These are phyloP conservation scores for Platygyra sinensis DNA, from an alignment of 64 coral and sea anemone species.

Conservation along the genomic window DNA sequence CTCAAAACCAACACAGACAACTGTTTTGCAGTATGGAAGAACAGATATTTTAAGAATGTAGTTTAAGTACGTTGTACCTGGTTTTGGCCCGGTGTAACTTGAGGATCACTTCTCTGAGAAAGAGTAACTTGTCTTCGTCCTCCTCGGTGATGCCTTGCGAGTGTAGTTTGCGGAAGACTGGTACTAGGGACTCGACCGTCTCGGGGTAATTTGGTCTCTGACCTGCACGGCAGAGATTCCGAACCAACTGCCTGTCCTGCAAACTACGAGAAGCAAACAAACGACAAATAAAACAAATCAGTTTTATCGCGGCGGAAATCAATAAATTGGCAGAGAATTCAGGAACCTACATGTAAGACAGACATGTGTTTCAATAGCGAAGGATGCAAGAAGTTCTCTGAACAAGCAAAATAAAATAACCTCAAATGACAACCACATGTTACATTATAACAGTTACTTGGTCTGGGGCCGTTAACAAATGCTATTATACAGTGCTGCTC, in stretches of 20 bases:
- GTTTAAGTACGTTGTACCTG: conserved; percentile 33
- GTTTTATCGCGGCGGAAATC: not conserved
- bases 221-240: conserved; percentile 78
- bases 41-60: too few species aligned
- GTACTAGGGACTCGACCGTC: conserved; percentile 70
- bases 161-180: conserved; percentile 88
- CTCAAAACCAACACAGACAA: too few species aligned
- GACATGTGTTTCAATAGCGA: too few species aligned
- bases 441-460: too few species aligned
- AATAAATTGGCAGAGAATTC: too few species aligned
- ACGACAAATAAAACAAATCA: not conserved
- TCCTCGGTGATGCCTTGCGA: conserved; percentile 92
- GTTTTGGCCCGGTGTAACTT: conserved; percentile 82
- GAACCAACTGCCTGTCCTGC: conserved; percentile 87
- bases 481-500: too few species aligned
- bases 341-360: too few species aligned
- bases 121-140: conserved; percentile 94
- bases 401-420: too few species aligned
- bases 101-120: conserved; percentile 81
- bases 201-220: conserved; percentile 80
- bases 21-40: too few species aligned
- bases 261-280: conserved; percentile 45
- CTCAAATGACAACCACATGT: too few species aligned
- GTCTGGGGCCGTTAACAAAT: too few species aligned
- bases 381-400: too few species aligned